Percentiles rank a stretch among this genome's conserved stretches.
These are phyloP conservation scores for Ganaspis brasiliensis DNA, from an alignment of 2,888 invertebrate species.

Conservation along the genomic window DNA sequence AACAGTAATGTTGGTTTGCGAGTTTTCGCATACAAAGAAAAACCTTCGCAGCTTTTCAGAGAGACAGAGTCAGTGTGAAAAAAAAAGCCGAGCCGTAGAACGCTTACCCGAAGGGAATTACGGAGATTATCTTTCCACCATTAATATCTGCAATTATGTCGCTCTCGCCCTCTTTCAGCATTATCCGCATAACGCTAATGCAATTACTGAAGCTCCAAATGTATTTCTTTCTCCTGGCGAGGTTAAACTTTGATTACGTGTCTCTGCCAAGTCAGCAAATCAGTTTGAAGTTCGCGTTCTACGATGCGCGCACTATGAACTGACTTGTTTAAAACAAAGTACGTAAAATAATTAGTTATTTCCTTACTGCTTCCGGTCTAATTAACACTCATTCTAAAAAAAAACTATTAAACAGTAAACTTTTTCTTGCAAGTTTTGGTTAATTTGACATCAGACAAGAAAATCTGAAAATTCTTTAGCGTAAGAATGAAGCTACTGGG, in stretches of 20 bases:
- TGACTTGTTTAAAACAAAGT: background rate
- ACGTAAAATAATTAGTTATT: background rate
- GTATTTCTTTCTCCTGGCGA: constrained; percentile 26
- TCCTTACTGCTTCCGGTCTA: background rate
- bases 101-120: constrained; percentile 35
- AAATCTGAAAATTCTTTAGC: no score
- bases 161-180: background rate
- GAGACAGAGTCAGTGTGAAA: background rate
- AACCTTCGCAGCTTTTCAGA: background rate
- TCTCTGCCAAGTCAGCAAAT: constrained; percentile 27
- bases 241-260: constrained; percentile 41
- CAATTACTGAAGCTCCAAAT: constrained; percentile 28
- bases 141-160: constrained; percentile 40
- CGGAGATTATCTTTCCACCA: constrained; percentile 43
- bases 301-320: background rate
- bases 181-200: constrained; percentile 34
- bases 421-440: background rate
- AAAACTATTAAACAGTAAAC: background rate
- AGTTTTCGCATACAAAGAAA: constrained; percentile 25
- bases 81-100: background rate
- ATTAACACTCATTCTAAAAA: background rate
- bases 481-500: no score
- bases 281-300: constrained; percentile 23
- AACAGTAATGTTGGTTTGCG: constrained; percentile 8
- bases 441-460: no score